Base-by-base conservation (phyloP, 2,888 invertebrate genomes). In the Clepsis dumicolana region DNA sequence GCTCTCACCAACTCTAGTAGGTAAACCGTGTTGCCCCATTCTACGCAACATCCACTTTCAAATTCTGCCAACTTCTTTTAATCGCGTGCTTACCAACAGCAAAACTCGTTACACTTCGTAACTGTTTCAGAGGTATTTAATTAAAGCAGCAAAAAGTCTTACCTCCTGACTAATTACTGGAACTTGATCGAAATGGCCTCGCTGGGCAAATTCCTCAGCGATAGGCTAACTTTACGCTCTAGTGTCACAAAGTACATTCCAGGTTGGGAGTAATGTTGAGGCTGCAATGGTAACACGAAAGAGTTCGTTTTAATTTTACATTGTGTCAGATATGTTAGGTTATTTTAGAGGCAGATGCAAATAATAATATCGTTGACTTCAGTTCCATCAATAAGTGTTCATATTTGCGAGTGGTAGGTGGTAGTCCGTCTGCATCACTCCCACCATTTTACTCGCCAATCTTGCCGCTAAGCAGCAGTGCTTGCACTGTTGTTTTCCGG, bases 71-170 rank as follows among this genome's bases (percentile, higher is more conserved):
- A 14, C 35, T 38, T 14, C n/a, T 14, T 38, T 21, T 25, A 25
- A 25, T 52, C 12, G 52, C 7, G 14, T 14, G 14, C 25, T 1
- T 4, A 52, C 27, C 52, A 21, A 48, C 18, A 48, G 21, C 48
- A 12, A 48, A 48, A 48, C 48, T 48, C 48, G 21, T 48, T 48
- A 21, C 48, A 21, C 18, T 21, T 2, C 41, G 16, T 48, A 48
- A 48, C 48, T 48, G 48, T 21, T 48, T 18, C 21, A 21, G 50
- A 75, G 70, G 66, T 70, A 73, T 77, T 77, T 76, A 77, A 79
- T 77, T 79, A 75, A 71, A 71, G 65, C 63, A 71, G 72, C 74
- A 73, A 75, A 78, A 77, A 77, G 73, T 76, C 73, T 71, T 61
- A 69, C 70, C 57, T 48, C 60, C 60, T 53, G 70, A 71, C 74